Evolutionary conservation across 1,140 invertebrate species (phyloP), one percentile per base, ranked within the genome.

Genomic region (Pachypeltis micranthus): DNA sequence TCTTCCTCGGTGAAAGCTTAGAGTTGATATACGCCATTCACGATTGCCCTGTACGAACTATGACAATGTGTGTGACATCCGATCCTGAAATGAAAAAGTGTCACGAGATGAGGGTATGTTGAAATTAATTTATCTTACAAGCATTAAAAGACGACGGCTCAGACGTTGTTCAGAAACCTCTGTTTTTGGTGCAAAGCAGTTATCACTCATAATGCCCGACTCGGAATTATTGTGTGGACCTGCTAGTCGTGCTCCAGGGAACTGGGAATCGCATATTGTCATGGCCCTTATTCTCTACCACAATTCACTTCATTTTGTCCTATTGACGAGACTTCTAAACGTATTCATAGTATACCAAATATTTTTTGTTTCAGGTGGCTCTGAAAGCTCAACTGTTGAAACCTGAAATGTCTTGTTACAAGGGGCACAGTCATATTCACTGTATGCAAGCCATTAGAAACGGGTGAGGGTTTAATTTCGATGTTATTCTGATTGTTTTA

Each of bases 1-100:
- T 75, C 16, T 90, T 81, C 75, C 74, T 85, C 66, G 84, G 74
- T 65, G 74, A 76, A 60, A 78, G 84, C 0, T 76, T 90, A 58
- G 75, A 85, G 39, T 75, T 83, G 0, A 87, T 93, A 61, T 74
- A 87, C 56, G 84, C 80, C 16, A 79, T 93, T 2, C 77, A 87
- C 57, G 80, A 85, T 56, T 96, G 92, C 74, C 86, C 90, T 0
- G 84, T 94, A 3, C 79, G 82, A 28, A 75, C 79, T 23, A 90
- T 93, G 76, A 86, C 81, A 0, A 70, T 96, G 3, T 98, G 95
- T 74, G 88, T 97, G 4, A 93, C 92, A 1, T 96, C 93, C 0
- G 84, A 91, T 55, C 79, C 83, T 0, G 95, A 98, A 76, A 81
- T 90, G 74, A 83, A 87, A 26, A 98, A 98, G 77, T 98, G 95